Conservation (phyloP, 2,113 vertebrate species). For the Aegithalos caudatus region DNA sequence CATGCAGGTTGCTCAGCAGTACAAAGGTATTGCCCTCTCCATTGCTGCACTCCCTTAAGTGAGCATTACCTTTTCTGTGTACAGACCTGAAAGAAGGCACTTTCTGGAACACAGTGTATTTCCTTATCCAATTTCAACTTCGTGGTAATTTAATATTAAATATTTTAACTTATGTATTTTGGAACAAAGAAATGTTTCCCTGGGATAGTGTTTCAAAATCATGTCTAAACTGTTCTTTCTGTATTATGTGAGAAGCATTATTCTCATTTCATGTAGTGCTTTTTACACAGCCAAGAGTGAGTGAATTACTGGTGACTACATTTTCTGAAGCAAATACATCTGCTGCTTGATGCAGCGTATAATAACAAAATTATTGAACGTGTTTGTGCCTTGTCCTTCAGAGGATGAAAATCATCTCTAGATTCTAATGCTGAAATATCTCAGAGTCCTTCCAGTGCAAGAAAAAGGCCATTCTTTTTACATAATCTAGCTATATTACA, state of each 20-base stretch:
- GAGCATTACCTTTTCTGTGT: neutral
- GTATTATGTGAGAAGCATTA: neutral
- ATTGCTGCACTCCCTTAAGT: neutral
- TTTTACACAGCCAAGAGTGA: neutral
- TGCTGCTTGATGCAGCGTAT: neutral
- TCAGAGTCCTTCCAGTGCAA: neutral
- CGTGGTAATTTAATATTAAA: neutral
- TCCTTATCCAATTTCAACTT: neutral
- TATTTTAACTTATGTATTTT: neutral
- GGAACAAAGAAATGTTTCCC: neutral
- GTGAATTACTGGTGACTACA: neutral
- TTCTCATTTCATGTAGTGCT: neutral
- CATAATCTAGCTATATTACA: neutral
- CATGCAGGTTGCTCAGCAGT: neutral
- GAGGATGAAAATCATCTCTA: neutral
- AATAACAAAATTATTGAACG: neutral
- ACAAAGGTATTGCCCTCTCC: neutral
- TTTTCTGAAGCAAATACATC: neutral
- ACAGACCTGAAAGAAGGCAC: neutral
- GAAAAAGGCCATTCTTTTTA: neutral
- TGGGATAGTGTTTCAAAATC: neutral
- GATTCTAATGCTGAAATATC: neutral
- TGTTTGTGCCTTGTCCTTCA: slow-evolving; percentile 10
- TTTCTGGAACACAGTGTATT: neutral
- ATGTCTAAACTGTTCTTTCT: neutral